These are phyloP conservation scores for Dipodomys ordii DNA, from an alignment of 2,113 vertebrate genomes.

Conservation along the genomic window DNA sequence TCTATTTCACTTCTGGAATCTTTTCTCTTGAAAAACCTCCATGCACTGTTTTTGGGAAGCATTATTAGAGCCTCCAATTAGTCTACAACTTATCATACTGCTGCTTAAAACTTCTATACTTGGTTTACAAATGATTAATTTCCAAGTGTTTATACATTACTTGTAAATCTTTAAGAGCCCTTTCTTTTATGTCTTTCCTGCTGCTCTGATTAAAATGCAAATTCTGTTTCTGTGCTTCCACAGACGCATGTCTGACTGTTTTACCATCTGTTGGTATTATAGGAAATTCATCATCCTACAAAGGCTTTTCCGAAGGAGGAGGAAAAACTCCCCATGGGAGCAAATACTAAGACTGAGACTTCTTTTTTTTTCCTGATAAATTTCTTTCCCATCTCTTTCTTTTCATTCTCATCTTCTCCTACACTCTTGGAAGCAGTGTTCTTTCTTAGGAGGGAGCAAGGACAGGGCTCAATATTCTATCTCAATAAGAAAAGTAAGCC, in stretches of 20 bases:
- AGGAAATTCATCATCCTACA: neutral
- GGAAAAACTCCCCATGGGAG: neutral
- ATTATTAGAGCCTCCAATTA: neutral
- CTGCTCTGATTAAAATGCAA: conserved; percentile 36
- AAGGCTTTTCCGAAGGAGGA: neutral
- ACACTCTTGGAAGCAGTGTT: neutral
- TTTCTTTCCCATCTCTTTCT: neutral
- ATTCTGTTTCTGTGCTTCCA: conserved; percentile 25
- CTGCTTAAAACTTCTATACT: neutral
- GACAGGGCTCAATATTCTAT: neutral
- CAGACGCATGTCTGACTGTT: neutral
- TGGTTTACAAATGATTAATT: neutral
- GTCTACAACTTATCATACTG: neutral
- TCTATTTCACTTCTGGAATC: neutral
- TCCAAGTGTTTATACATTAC: neutral
- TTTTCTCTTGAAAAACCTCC: neutral
- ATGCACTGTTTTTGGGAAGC: neutral
- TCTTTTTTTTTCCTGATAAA: neutral
- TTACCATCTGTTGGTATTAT: neutral
- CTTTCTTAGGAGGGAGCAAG: neutral
- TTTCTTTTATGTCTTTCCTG: conserved; percentile 28
- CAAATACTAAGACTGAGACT: neutral
- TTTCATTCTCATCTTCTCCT: neutral
- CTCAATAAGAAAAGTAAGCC: neutral
- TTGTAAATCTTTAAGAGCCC: conserved; percentile 6